Base-by-base conservation (phyloP, 2,797 vertebrate species). In the Alcedo atthis region DNA sequence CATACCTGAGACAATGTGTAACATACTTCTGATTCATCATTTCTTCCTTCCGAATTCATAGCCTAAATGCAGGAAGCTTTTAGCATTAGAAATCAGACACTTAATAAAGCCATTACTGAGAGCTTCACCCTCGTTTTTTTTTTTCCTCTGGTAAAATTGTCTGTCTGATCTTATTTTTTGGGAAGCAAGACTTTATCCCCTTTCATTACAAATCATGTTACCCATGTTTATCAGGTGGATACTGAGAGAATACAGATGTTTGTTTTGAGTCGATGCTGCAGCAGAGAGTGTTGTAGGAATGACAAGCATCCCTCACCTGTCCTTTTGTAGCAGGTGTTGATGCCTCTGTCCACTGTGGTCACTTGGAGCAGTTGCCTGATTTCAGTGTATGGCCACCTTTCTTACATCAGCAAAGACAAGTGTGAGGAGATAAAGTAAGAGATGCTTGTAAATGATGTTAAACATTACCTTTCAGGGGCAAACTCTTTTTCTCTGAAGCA, bases 21-120 rank as follows among this genome's bases (percentile, higher is more conserved):
- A 37, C 14, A 2, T 67, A 30, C 28, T 35, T 76, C 40, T 45
- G 7, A 71, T 74, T 88, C 35, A 9, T 85, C 64, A 71, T 80
- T 91, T 70, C 40, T 85, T 5, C 17, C 45, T 84, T 91, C 67
- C 46, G 53, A 61, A 89, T 91, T 91, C 3, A 13, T 86, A 49
- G 70, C 37, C 19, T 9, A 51, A 71, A 20, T 51, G 40, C 54
- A 42, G 55, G 73, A 79, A 81, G 81, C 93, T 93, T 92, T 92
- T 94, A 86, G 37, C 58, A 51, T 85, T 91, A 85, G 64, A 75
- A 92, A 59, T 90, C 54, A 85, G 62, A 62, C 57, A 67, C 64
- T 85, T 79, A 57, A 57, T 0, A 86, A 75, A 85, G 32, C 57
- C n/a, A 33, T 93, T 88, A 91, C 49, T 12, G 54, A 79, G 49